These are phyloP conservation scores for Agrotis clavis DNA, from an alignment of 2,888 invertebrate genomes.

Conservation along the genomic window DNA sequence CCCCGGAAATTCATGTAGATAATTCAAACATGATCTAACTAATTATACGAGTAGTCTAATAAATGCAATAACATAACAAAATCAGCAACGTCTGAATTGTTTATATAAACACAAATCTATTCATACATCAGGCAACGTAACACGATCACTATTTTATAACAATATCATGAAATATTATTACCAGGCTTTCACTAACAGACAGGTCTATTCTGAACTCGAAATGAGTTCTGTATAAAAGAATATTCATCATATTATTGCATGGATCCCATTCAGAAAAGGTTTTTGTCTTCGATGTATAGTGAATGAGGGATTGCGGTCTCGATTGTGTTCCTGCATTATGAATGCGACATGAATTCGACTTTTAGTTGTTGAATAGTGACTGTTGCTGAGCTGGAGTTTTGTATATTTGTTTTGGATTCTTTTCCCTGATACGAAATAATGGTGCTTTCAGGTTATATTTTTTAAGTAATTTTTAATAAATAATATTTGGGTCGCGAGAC, in stretches of 20 bases:
- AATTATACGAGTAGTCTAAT: not conserved
- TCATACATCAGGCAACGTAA: conserved; percentile 22
- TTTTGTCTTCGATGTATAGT: conserved; percentile 69
- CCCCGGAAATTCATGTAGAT: not conserved
- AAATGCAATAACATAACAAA: not conserved
- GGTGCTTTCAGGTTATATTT: no score
- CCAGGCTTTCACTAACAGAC: conserved; percentile 59
- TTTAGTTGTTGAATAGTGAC: conserved; percentile 39
- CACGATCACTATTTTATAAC: conserved; percentile 35
- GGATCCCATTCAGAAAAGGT: conserved; percentile 65
- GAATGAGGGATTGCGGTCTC: conserved; percentile 42
- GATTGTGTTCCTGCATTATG: conserved; percentile 48
- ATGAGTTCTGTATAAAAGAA: conserved; percentile 70
- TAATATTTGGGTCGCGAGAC: no score
- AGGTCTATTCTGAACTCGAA: conserved; percentile 63
- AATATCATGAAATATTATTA: conserved; percentile 56
- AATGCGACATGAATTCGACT: conserved; percentile 44
- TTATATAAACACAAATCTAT: conserved; percentile 30
- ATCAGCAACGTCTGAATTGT: conserved; percentile 13
- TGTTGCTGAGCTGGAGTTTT: not conserved
- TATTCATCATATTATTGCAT: conserved; percentile 68
- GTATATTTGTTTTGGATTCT: not conserved
- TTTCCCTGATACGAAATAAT: no score
- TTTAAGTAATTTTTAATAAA: no score
- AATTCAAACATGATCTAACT: not conserved